Base-by-base conservation (phyloP, 2,113 vertebrate species). In the Callocephalon fimbriatum region DNA sequence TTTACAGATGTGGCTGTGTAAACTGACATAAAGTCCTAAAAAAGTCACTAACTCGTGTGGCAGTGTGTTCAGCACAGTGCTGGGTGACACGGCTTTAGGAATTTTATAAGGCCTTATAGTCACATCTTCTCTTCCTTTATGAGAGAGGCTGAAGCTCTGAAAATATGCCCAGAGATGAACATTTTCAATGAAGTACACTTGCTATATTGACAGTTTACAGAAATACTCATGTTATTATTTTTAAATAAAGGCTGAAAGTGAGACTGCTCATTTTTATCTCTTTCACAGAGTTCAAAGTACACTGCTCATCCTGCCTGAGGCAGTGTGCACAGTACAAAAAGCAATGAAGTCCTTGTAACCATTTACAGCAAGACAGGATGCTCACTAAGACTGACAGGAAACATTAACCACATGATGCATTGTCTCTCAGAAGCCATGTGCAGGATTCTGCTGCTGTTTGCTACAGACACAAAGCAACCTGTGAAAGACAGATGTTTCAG, bases 261-360 rank as follows among this genome's bases (percentile, higher is more conserved):
- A 78, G 54, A 86, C 59, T 80, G 40, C 22, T 95, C 40, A 7
- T 89, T 93, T 87, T 93, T 76, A 61, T 80, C 86, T 81, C 86
- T 78, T 67, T 77, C 73, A 63, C 88, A 82, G 76, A 83, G 56
- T 44, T 77, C 27, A 5, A 44, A 65, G 45, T 1, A 4, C 7
- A 23, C 29, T 77, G 48, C 67, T 38, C 81, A 56, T 35, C 66
- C 81, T 72, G 38, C 81, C 61, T 7, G 32, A 54, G 48, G 70
- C 70, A 47, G 59, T 2, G 11, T 23, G 32, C 77, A 72, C 8
- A 1, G 20, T 35, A 53, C 61, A 77, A 44, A 67, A 66, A 74
- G 17, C 9, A 44, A 61, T 1, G 5, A 83, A 35, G 63, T 25
- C 42, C 59, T 59, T 72, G 73, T 42, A 91, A 48, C 26, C 8